These are phyloP conservation scores for Forbesichthys agassizii DNA, from an alignment of 2,113 vertebrate genomes.

Conservation along the genomic window DNA sequence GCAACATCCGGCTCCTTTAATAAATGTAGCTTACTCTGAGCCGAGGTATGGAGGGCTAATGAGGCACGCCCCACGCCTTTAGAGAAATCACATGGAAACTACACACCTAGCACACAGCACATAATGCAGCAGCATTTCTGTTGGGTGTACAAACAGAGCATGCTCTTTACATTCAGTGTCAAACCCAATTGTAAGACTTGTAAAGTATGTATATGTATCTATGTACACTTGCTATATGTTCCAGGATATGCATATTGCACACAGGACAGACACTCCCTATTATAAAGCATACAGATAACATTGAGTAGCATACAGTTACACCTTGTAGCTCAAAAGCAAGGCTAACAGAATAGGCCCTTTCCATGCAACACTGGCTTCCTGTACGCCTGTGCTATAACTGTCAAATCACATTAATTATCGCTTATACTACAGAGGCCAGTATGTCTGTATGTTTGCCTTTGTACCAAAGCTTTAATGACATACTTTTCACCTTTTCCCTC, in stretches of 20 bases:
- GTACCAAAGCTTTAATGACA: constrained; percentile 60
- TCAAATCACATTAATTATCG: constrained; percentile 43
- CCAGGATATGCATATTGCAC: constrained; percentile 14
- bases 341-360: neutral
- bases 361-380: neutral
- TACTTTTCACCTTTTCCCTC: constrained; percentile 56
- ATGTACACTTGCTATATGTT: constrained; percentile 39
- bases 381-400: constrained; percentile 15
- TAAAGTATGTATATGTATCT: constrained; percentile 24
- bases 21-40: constrained; percentile 85
- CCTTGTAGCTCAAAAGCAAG: constrained; percentile 2
- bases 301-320: constrained; percentile 11
- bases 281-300: constrained; percentile 26
- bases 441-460: constrained; percentile 48
- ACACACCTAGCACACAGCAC: constrained; percentile 6
- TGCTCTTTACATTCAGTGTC: constrained; percentile 2
- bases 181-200: constrained; percentile 14
- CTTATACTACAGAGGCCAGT: constrained; percentile 33
- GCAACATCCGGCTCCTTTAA: constrained; percentile 89
- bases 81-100: constrained; percentile 49
- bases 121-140: constrained; percentile 20
- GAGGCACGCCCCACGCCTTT: constrained; percentile 84
- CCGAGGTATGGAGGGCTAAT: constrained; percentile 76
- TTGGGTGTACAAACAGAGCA: constrained; percentile 13
- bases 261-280: constrained; percentile 36